Percentiles rank a stretch among this genome's conserved stretches.
Evolutionary conservation across 2,888 invertebrate species (phyloP).

Genomic region (Harpagoxenus sublaevis): DNA sequence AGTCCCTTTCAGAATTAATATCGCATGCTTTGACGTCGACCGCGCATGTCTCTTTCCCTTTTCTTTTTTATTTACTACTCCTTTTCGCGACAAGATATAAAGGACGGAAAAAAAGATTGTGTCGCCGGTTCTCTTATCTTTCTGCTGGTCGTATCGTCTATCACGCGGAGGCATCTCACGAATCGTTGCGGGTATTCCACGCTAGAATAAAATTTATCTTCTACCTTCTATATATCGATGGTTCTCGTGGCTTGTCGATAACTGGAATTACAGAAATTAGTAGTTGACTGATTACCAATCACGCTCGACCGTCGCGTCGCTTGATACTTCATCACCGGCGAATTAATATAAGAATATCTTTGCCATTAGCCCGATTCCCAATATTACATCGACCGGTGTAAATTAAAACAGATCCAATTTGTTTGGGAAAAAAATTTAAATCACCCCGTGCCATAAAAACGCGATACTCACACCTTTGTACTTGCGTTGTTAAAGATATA

Average conservation of each 20-base stretch:
- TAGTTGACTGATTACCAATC: constrained; percentile 10
- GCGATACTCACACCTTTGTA: neutral
- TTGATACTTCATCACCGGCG: constrained; percentile 1
- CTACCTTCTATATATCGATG: neutral
- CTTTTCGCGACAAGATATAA: constrained; percentile 40
- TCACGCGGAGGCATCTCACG: constrained; percentile 35
- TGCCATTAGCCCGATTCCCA: neutral
- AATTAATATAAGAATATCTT: constrained; percentile 19
- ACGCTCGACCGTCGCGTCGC: neutral
- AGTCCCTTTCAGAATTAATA: neutral
- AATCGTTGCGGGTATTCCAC: constrained; percentile 22
- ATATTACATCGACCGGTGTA: constrained; percentile 3
- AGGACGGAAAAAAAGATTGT: neutral
- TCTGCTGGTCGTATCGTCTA: constrained; percentile 20
- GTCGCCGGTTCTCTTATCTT: constrained; percentile 25
- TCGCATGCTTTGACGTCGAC: neutral
- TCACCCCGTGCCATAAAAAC: neutral
- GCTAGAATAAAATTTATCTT: constrained; percentile 40
- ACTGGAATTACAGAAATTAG: constrained; percentile 34
- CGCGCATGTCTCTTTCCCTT: neutral
- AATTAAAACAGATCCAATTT: constrained; percentile 13
- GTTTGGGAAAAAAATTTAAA: neutral
- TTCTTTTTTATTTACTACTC: neutral
- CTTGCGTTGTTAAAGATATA: constrained; percentile 4
- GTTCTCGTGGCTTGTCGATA: constrained; percentile 7